Conservation (phyloP, 1,140 invertebrate species). For the Hycleus phaleratus region DNA sequence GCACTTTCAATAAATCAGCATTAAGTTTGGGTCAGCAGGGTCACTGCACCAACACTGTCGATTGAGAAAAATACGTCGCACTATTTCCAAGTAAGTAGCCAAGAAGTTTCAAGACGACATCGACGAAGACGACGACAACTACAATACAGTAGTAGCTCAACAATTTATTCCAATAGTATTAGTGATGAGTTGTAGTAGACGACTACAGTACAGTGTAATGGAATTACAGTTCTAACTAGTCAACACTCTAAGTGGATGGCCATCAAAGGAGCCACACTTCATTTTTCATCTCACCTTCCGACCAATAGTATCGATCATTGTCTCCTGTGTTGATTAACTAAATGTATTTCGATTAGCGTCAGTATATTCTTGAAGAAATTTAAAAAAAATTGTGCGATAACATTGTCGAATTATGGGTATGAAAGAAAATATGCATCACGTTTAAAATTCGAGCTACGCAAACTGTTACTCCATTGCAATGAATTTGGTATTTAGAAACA, state of each 20-base stretch:
- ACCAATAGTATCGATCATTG: constrained; percentile 12
- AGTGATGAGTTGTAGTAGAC: constrained; percentile 6
- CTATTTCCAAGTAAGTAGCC: constrained; percentile 9
- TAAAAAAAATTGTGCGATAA: too few relatives aligned
- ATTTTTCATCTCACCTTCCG: constrained; percentile 16
- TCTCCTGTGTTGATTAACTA: background rate
- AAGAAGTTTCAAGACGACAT: constrained; percentile 5
- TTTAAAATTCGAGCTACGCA: too few relatives aligned
- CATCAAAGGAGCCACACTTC: constrained; percentile 19
- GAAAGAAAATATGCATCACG: too few relatives aligned
- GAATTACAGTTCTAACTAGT: constrained; percentile 13
- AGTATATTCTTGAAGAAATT: too few relatives aligned
- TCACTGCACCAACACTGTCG: constrained; percentile 13
- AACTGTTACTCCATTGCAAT: too few relatives aligned
- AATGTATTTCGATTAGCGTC: too few relatives aligned
- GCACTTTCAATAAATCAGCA: constrained; percentile 25
- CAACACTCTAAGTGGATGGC: constrained; percentile 11
- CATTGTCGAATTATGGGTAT: too few relatives aligned
- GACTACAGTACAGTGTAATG: constrained; percentile 5
- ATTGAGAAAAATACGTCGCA: constrained; percentile 15
- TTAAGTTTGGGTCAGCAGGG: constrained; percentile 17
- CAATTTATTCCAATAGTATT: constrained; percentile 12
- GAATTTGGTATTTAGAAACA: too few relatives aligned
- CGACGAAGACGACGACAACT: background rate
- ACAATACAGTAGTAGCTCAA: constrained; percentile 6